Percentiles rank a stretch among this genome's conserved stretches.
phyloP scores from a whole-genome alignment of 2,797 vertebrate genomes.

The Eremophila alpestris region DNA sequence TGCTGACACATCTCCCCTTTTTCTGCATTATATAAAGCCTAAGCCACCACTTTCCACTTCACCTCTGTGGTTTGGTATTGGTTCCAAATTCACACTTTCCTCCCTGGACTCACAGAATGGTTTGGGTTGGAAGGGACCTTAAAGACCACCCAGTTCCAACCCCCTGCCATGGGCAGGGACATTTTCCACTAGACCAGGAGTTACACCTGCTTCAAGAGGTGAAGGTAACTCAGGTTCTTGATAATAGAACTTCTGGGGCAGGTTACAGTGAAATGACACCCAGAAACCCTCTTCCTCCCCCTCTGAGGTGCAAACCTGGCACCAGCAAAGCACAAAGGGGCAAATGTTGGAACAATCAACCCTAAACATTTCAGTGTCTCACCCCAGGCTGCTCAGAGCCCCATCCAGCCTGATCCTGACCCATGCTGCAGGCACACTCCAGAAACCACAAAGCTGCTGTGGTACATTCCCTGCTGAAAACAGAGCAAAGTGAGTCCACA shows the following conservation, averaged over 20 bases:
- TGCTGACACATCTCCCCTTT: not conserved
- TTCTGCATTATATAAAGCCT: not conserved
- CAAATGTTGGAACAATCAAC: not conserved
- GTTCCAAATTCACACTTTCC: not conserved
- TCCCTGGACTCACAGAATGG: not conserved
- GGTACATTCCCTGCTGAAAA: not conserved
- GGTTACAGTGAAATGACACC: not conserved
- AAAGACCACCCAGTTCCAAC: not conserved
- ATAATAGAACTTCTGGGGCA: accelerated
- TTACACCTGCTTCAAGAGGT: not conserved
- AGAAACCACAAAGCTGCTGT: not conserved
- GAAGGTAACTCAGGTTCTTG: not conserved
- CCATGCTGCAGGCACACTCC: not conserved
- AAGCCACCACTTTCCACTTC: not conserved
- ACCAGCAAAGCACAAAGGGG: not conserved
- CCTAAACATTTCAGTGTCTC: not conserved
- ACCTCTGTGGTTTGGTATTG: not conserved
- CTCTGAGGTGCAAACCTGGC: not conserved
- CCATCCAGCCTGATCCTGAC: not conserved
- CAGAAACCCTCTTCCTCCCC: not conserved
- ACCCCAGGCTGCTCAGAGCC: not conserved
- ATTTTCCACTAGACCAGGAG: not conserved
- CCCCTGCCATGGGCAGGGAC: not conserved
- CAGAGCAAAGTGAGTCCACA: not conserved
- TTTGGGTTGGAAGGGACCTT: not conserved